Base-by-base conservation (phyloP, 2,797 vertebrate genomes). In the Danio tinwini region DNA sequence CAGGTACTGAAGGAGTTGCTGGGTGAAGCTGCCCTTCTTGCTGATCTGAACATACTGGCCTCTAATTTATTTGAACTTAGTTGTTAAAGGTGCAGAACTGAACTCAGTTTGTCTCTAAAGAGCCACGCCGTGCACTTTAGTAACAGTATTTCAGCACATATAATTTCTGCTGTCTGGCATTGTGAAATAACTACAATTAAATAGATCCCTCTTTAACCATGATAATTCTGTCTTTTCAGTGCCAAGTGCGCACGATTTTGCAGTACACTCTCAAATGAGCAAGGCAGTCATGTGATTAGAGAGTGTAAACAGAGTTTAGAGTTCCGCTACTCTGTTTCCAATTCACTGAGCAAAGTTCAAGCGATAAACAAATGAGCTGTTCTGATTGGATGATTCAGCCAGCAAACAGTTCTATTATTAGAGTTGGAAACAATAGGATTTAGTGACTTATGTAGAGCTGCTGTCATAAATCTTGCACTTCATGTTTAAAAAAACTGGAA, bases 261-360 rank as follows among this genome's bases (percentile, higher is more conserved):
- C 5, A 70, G 42, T 65, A 59, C 58, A 74, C 59, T 67, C 44
- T 59, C 10, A 71, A 78, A 44, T 37, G 6, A 69, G 68, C 13
- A 49, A 70, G 47, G 37, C n/a, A 21, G 56, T 61, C 83, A 84
- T 76, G 62, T 81, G 83, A 83, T 67, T 49, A 13, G 13, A 76
- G 58, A 78, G 70, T 68, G 78, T 78, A 78, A 84, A 86, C 47
- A 79, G 37, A 50, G 71, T 52, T 79, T 69, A 61, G 59, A 72
- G 50, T 65, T 76, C 9, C 50, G 65, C n/a, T 1, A 47, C 40
- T 55, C 21, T 13, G 6, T 73, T 79, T 49, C n/a, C 61, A 73
- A 49, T 73, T 73, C 61, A 56, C 50, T n/a, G 68, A 79, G 76
- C 69, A 80, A 73, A 21, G 69, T 73, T 49, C 42, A 73, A 55